phyloP scores from a whole-genome alignment of 2,113 vertebrate genomes.

The Todiramphus saurophagus region DNA sequence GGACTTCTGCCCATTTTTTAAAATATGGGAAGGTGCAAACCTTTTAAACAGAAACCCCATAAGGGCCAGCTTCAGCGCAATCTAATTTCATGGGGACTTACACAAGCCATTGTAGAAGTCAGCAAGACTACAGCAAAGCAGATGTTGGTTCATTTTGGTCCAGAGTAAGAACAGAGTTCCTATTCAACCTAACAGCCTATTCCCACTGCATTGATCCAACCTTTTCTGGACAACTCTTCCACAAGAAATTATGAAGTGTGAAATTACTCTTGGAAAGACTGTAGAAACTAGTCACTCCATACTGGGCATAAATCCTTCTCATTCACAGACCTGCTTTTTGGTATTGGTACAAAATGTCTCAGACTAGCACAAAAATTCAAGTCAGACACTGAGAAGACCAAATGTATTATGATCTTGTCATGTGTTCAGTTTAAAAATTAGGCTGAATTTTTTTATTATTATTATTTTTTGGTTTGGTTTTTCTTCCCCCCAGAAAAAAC shows the following conservation, averaged over 20 bases:
- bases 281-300: neutral
- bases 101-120: neutral
- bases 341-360: neutral
- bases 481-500: neutral
- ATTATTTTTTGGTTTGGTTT: neutral
- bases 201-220: neutral
- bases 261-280: constrained; percentile 17
- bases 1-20: neutral
- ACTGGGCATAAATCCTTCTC: neutral
- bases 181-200: neutral
- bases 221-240: neutral
- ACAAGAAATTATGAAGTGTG: neutral
- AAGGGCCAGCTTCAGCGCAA: neutral
- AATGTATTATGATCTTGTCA: neutral
- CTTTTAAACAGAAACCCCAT: neutral
- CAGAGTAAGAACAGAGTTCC: neutral
- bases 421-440: neutral
- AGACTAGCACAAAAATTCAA: neutral
- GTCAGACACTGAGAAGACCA: neutral
- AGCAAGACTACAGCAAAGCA: neutral
- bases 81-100: neutral
- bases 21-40: neutral
- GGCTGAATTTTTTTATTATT: neutral
- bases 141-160: neutral
- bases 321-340: neutral